These are phyloP conservation scores for Hyles lineata DNA, from an alignment of 2,888 invertebrate species.

Conservation along the genomic window DNA sequence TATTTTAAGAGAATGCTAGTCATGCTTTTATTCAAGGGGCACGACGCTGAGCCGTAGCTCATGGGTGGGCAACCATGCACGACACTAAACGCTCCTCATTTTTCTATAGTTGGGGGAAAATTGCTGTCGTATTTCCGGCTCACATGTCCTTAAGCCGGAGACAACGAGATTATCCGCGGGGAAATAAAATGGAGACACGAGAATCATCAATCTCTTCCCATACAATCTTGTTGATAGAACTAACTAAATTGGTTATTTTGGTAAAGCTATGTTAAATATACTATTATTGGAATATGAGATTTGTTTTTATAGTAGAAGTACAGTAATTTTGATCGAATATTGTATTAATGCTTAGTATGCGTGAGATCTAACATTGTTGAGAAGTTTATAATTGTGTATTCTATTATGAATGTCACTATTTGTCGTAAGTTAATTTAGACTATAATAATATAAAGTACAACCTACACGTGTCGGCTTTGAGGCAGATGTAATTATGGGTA, in stretches of 20 bases:
- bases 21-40: conserved; percentile 12
- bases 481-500: neutral
- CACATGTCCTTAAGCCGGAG: conserved; percentile 82
- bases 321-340: neutral
- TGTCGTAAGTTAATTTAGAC: neutral
- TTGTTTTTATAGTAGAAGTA: neutral
- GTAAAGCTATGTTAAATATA: conserved; percentile 34
- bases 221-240: conserved; percentile 59
- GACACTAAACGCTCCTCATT: conserved; percentile 78
- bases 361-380: neutral
- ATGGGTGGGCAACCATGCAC: conserved; percentile 68
- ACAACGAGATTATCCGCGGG: conserved; percentile 82
- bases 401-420: neutral
- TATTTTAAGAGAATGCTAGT: conserved; percentile 6
- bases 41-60: conserved; percentile 45
- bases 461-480: neutral
- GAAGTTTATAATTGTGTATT: conserved; percentile 1
- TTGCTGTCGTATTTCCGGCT: conserved; percentile 82
- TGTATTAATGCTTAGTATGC: neutral
- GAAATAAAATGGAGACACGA: conserved; percentile 80
- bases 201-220: conserved; percentile 75
- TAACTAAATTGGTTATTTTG: conserved; percentile 55
- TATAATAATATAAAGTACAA: neutral
- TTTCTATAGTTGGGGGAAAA: conserved; percentile 82
- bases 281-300: neutral